phyloP scores from a whole-genome alignment of 2,113 vertebrate genomes.

The Sapayoa aenigma region DNA sequence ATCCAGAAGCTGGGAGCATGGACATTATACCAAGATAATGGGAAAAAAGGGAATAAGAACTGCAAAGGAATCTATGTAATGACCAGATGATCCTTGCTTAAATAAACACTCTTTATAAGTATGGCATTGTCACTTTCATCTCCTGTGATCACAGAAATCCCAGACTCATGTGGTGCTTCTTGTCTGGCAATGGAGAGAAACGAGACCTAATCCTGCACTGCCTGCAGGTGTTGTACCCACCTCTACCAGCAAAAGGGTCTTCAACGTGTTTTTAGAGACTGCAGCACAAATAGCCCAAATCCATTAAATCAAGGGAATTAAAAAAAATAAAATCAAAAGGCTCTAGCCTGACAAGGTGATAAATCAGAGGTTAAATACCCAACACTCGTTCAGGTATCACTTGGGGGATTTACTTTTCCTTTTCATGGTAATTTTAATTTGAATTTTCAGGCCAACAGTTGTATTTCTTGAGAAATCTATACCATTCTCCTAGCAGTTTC shows the following conservation, averaged over 20 bases:
- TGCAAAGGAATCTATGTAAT: neutral
- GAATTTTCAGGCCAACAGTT: neutral
- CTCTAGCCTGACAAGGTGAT: neutral
- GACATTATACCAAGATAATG: neutral
- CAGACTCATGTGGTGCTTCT: neutral
- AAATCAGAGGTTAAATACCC: neutral
- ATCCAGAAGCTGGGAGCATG: neutral
- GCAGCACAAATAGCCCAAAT: neutral
- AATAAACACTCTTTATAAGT: neutral
- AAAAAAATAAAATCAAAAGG: neutral
- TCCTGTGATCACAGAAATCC: neutral
- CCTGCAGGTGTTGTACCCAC: neutral
- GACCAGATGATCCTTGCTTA: neutral
- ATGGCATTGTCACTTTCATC: neutral
- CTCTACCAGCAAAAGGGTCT: neutral
- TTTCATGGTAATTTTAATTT: neutral
- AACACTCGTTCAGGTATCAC: neutral
- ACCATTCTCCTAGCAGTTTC: neutral
- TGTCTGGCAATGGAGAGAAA: neutral
- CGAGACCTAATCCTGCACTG: neutral
- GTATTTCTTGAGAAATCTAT: slow-evolving; percentile 11
- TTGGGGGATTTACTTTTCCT: neutral
- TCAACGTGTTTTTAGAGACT: neutral
- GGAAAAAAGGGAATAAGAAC: neutral
- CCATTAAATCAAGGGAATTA: neutral